Evolutionary conservation across 2,113 vertebrate genomes (phyloP).

Genomic region (Dasyprocta punctata): DNA sequence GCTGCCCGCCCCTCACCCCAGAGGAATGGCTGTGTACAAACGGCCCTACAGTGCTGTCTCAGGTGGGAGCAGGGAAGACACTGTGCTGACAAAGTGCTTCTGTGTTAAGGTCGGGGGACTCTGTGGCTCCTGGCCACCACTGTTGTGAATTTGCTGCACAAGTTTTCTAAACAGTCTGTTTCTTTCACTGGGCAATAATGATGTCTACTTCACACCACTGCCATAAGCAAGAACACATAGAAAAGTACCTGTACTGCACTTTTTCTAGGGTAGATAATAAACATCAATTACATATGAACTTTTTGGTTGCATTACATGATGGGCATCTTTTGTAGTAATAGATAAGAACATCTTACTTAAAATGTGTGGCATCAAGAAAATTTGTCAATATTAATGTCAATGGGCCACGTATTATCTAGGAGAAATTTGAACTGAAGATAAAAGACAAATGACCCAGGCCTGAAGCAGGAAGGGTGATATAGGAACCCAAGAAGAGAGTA

Average conservation of each 20-base stretch:
- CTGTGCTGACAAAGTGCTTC: background rate
- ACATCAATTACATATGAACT: background rate
- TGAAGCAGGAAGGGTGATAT: background rate
- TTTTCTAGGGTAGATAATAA: background rate
- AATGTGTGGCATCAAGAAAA: background rate
- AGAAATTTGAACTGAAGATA: background rate
- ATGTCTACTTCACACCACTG: background rate
- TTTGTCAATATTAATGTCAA: background rate
- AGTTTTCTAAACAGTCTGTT: background rate
- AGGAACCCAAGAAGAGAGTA: background rate
- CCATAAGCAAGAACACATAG: background rate
- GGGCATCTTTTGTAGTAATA: background rate
- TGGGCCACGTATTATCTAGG: background rate
- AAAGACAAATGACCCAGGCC: background rate
- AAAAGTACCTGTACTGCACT: background rate
- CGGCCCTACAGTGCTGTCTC: background rate
- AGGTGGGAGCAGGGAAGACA: background rate
- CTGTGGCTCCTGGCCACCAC: background rate
- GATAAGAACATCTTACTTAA: background rate
- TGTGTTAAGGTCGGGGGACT: background rate
- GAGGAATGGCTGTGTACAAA: background rate
- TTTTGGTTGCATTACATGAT: background rate
- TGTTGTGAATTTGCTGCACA: background rate
- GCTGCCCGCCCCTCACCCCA: background rate
- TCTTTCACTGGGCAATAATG: background rate